phyloP scores from a whole-genome alignment of 2,113 vertebrate genomes.

The Poeciliopsis prolifica region DNA sequence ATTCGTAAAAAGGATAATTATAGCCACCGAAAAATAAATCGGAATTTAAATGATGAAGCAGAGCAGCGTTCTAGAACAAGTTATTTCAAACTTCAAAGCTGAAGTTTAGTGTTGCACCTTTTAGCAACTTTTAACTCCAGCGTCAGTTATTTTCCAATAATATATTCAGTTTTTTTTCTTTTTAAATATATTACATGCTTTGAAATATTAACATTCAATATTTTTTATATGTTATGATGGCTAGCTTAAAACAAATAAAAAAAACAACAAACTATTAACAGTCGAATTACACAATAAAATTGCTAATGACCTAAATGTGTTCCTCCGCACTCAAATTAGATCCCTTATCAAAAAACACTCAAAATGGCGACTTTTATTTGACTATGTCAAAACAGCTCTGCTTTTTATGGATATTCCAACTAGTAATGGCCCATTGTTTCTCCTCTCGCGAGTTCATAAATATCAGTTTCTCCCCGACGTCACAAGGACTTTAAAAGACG shows the following conservation, averaged over 20 bases:
- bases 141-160: neutral
- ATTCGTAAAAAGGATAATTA: neutral
- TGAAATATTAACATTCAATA: neutral
- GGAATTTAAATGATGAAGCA: neutral
- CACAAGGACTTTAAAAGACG: neutral
- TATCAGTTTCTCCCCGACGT: neutral
- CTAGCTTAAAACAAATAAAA: neutral
- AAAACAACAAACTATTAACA: neutral
- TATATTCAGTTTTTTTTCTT: neutral
- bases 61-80: neutral
- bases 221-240: neutral
- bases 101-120: neutral
- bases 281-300: neutral
- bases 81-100: neutral
- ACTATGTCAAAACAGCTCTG: neutral
- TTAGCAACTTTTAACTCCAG: neutral
- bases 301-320: neutral
- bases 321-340: neutral
- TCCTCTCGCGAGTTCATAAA: neutral
- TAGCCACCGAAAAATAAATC: neutral
- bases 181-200: neutral
- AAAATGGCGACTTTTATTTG: neutral
- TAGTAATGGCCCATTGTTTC: neutral
- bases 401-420: neutral
- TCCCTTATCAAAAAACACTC: neutral